These are phyloP conservation scores for Spatula versicolor DNA, from an alignment of 2,797 vertebrate genomes.

Conservation along the genomic window DNA sequence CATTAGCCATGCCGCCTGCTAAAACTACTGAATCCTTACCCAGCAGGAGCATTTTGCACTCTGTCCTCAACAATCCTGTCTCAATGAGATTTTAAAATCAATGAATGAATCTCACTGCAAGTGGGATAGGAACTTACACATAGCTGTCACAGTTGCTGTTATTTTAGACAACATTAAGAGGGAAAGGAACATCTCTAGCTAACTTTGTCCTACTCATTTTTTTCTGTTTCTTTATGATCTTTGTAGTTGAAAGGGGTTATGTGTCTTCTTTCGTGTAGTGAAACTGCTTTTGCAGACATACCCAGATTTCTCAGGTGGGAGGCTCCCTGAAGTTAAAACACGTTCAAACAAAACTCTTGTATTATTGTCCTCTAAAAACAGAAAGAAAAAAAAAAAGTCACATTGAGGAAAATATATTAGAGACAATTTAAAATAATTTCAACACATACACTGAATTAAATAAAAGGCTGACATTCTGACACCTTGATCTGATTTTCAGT, in stretches of 20 bases:
- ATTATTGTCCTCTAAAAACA: constrained; percentile 92
- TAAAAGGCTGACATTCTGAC: background rate
- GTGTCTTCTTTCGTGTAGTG: background rate
- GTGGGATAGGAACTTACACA: background rate
- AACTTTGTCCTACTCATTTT: background rate
- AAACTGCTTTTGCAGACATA: constrained; percentile 72
- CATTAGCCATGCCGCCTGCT: background rate
- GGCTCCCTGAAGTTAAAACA: constrained; percentile 97
- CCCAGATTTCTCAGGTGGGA: constrained; percentile 98
- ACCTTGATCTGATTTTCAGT: background rate
- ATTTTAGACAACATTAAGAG: background rate
- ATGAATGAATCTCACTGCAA: background rate
- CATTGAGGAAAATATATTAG: constrained; percentile 31
- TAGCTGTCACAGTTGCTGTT: background rate
- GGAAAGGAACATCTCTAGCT: background rate
- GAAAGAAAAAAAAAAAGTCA: constrained; percentile 56
- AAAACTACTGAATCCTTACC: background rate
- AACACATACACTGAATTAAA: background rate
- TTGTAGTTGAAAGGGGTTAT: background rate
- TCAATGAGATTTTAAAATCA: background rate
- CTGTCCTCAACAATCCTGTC: background rate
- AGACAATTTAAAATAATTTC: constrained; percentile 11
- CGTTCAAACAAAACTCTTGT: constrained; percentile 98
- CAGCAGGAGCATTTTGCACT: background rate
- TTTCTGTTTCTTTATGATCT: background rate